Evolutionary conservation across 2,797 vertebrate genomes (phyloP).

Genomic region (Pogoniulus pusillus): DNA sequence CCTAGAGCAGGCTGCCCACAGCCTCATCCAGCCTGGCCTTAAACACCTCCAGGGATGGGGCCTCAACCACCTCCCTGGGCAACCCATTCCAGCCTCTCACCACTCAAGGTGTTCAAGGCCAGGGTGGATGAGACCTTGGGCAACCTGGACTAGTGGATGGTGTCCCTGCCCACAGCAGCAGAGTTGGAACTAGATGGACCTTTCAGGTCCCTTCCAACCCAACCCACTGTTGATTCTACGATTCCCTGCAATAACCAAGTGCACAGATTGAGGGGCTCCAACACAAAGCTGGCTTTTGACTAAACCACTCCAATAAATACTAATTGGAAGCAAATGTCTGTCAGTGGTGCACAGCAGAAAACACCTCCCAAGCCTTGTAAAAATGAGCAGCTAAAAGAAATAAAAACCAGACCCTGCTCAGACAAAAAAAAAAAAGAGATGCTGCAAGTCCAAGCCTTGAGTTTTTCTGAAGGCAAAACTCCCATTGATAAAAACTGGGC

Average conservation of each 20-base stretch:
- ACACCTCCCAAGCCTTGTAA: neutral
- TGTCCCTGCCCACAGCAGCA: too few relatives aligned
- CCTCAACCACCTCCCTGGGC: too few relatives aligned
- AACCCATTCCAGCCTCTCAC: too few relatives aligned
- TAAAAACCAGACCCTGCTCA: neutral
- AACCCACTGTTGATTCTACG: too few relatives aligned
- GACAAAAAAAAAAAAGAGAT: neutral
- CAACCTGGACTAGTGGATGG: too few relatives aligned
- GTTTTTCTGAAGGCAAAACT: neutral
- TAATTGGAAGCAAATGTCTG: slow-evolving; percentile 33
- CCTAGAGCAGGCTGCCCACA: too few relatives aligned
- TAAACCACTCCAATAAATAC: slow-evolving; percentile 38
- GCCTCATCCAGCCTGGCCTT: too few relatives aligned
- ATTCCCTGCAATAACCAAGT: neutral
- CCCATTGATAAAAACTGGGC: neutral
- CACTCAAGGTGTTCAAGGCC: too few relatives aligned
- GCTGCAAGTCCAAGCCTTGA: neutral
- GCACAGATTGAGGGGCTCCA: neutral
- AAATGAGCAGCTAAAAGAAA: neutral
- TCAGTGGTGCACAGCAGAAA: neutral
- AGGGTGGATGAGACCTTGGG: too few relatives aligned
- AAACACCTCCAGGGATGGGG: too few relatives aligned
- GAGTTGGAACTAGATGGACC: too few relatives aligned
- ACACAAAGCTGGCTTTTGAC: neutral
- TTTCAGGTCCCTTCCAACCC: too few relatives aligned